Evolutionary conservation across 2,113 vertebrate species (phyloP).

Genomic region (Tympanuchus pallidicinctus): DNA sequence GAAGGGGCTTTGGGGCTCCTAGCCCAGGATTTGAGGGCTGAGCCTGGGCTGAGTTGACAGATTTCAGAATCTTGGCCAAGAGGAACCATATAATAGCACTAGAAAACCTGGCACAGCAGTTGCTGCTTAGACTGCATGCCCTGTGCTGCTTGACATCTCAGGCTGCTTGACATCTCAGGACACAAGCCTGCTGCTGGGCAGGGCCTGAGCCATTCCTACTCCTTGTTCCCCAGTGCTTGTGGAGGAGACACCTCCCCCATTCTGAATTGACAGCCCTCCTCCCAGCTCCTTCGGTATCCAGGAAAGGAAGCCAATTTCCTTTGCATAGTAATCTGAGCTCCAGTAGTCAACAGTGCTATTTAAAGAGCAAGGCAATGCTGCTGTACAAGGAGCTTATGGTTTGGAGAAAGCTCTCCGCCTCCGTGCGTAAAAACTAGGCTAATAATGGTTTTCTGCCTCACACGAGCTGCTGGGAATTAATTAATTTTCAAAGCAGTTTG

Average conservation of each 20-base stretch:
- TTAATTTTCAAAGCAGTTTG: slow-evolving; percentile 35
- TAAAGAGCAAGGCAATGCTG: neutral
- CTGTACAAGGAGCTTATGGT: neutral
- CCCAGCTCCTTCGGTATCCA: neutral
- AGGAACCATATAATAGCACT: neutral
- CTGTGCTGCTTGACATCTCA: neutral
- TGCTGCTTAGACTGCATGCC: neutral
- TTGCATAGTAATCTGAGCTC: slow-evolving; percentile 29
- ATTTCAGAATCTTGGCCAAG: neutral
- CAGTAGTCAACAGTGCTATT: slow-evolving; percentile 28
- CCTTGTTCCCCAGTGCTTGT: rapidly evolving
- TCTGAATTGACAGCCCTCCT: neutral
- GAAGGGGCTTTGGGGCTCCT: neutral
- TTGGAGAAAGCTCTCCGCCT: neutral
- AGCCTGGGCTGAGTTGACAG: neutral
- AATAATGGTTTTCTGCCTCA: slow-evolving; percentile 39
- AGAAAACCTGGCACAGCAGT: neutral
- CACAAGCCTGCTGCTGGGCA: neutral
- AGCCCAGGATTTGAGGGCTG: neutral
- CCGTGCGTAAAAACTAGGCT: slow-evolving; percentile 26
- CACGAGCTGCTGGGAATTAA: slow-evolving; percentile 10
- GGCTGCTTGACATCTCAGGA: neutral
- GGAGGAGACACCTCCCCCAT: neutral
- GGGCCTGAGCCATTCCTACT: neutral
- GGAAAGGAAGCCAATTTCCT: slow-evolving; percentile 44